phyloP scores from a whole-genome alignment of 2,888 invertebrate genomes.

The Eupithecia tripunctaria region DNA sequence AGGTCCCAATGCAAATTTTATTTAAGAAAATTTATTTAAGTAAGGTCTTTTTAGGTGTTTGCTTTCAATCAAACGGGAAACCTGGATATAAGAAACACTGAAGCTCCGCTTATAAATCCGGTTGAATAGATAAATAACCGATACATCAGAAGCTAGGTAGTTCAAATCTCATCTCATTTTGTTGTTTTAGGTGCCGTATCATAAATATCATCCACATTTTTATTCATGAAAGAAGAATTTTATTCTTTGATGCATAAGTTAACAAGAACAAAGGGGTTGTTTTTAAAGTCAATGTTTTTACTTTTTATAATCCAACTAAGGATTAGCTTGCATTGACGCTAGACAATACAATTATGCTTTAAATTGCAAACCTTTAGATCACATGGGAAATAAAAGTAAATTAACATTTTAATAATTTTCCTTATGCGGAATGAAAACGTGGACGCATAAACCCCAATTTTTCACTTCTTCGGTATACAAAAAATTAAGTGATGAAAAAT shows the following conservation, averaged over 20 bases:
- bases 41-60: too few relatives aligned
- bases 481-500: too few relatives aligned
- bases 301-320: neutral
- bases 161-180: neutral
- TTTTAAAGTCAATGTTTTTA: neutral
- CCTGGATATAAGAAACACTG: too few relatives aligned
- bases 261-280: slow-evolving; percentile 3
- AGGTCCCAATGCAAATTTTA: too few relatives aligned
- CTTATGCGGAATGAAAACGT: neutral
- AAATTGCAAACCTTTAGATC: neutral
- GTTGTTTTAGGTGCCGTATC: neutral
- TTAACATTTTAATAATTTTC: too few relatives aligned
- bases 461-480: too few relatives aligned
- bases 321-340: neutral
- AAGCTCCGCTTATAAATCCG: neutral
- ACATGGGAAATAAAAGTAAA: too few relatives aligned
- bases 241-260: neutral
- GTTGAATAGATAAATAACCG: neutral
- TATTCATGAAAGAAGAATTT: slow-evolving; percentile 3
- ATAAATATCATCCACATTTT: neutral
- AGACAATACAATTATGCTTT: neutral
- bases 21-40: too few relatives aligned
- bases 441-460: too few relatives aligned
- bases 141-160: neutral
- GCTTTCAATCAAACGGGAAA: neutral